Evolutionary conservation across 1,140 invertebrate genomes (phyloP), one percentile per base, ranked within the genome.

Genomic region (Octopus bimaculoides): DNA sequence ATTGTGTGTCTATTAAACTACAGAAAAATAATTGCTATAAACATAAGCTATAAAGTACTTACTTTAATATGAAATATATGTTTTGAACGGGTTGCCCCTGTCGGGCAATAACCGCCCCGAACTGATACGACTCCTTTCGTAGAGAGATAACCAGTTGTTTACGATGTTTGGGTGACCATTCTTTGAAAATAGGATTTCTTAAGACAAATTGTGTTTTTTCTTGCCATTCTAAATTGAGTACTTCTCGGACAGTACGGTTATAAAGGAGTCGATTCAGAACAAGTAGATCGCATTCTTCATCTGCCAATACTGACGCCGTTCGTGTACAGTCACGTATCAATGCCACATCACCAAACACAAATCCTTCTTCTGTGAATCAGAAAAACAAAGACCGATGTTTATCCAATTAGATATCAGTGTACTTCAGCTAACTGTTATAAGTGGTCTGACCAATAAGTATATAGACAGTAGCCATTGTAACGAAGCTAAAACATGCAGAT

Each of bases 261-360:
- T 88, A 89, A 4, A 89, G 82, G 20, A 83, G 78, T 74, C 85
- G 73, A 81, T 88, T 83, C 8, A 89, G 86, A 0, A 89, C 86
- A 66, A 89, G 81, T 9, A 89, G 78, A 78, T 88, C 86, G 1
- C 86, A 86, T 8, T 80, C 79, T 9, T 83, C 83, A 56, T 89
- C 87, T 5, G 86, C 85, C 5, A 89, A 84, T 14, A 89, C 87
- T 54, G 86, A 86, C 2, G 88, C 88, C 8, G 86, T 89, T 53
- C 88, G 83, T n/a, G 87, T 83, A 78, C 87, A 88, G 71, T 88
- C 85, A 41, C 85, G 88, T 1, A 89, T 84, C 0, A 89, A 78
- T 8, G 88, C 88, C 8, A 89, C 81, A 77, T 89, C 88, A 8
- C 88, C 88, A 78, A 89, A 87, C 20, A 83, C 85, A 54, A 87